These are phyloP conservation scores for Dinocampus coccinellae DNA, from an alignment of 2,888 invertebrate species.

Conservation along the genomic window DNA sequence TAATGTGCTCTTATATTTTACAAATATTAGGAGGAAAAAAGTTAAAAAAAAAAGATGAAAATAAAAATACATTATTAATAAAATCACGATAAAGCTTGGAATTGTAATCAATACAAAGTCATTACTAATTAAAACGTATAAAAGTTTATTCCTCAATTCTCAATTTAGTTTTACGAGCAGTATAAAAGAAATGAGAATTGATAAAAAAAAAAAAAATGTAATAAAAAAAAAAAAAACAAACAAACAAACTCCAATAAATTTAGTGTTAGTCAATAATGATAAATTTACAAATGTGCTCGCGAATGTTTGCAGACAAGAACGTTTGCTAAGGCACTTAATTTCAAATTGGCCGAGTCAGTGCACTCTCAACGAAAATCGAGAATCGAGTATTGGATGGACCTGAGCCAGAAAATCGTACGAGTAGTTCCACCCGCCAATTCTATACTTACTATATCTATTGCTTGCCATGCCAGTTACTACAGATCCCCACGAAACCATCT, in stretches of 20 bases:
- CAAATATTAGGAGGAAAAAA: neutral
- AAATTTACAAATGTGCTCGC: neutral
- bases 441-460: constrained; percentile 23
- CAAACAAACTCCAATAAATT: neutral
- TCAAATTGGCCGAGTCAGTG: constrained; percentile 43
- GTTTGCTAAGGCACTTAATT: constrained; percentile 35
- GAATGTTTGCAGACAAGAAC: constrained; percentile 16
- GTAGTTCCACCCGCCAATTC: constrained; percentile 30
- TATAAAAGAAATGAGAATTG: neutral
- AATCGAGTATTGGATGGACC: constrained; percentile 45
- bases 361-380: constrained; percentile 32
- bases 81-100: neutral
- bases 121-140: neutral
- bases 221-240: neutral
- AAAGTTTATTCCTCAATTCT: neutral
- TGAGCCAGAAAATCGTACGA: constrained; percentile 42
- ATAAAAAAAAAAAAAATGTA: too few species aligned
- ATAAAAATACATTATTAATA: neutral
- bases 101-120: neutral
- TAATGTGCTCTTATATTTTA: neutral
- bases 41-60: too few species aligned
- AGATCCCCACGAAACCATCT: constrained; percentile 27
- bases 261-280: neutral
- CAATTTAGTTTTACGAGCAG: neutral
- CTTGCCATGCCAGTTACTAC: constrained; percentile 34